Conservation (phyloP, 2,797 vertebrate genomes). For the Onychomys arenicola region DNA sequence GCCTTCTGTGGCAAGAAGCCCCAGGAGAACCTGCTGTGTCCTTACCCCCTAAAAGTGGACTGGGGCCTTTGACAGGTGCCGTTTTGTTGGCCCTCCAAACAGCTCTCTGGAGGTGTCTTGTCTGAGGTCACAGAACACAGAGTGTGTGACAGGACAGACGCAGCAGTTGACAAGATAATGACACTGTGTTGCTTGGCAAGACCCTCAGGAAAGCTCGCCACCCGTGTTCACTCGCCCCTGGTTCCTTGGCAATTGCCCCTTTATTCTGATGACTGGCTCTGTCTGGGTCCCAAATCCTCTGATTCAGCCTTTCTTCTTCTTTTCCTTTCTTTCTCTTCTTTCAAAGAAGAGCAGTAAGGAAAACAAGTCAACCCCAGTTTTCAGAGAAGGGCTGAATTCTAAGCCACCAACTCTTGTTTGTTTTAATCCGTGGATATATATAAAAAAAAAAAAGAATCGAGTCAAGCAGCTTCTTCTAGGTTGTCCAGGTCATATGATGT, state of each 20-base stretch:
- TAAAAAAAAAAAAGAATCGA: neutral
- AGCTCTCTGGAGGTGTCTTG: conserved; percentile 52
- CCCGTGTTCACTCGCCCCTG: conserved; percentile 25
- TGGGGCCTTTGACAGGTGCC: conserved; percentile 57
- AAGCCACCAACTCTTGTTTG: neutral
- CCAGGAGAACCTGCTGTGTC: neutral
- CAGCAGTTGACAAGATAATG: conserved; percentile 65
- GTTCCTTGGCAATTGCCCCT: conserved; percentile 38
- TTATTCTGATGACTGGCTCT: conserved; percentile 28
- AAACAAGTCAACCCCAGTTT: neutral
- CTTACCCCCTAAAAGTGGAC: neutral
- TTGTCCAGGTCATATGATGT: neutral
- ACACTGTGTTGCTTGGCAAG: conserved; percentile 52
- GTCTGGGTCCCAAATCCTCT: conserved; percentile 58
- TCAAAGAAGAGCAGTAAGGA: neutral
- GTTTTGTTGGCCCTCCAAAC: conserved; percentile 56
- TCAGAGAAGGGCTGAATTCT: conserved; percentile 26
- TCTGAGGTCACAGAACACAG: conserved; percentile 70
- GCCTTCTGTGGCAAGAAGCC: neutral
- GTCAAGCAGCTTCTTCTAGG: neutral
- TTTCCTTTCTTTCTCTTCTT: neutral
- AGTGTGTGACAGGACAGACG: conserved; percentile 65
- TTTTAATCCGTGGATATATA: neutral
- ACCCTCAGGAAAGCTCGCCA: neutral
- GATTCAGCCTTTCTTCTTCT: neutral